Base-by-base conservation (phyloP, 2,888 invertebrate genomes). In the Diabrotica balteata region DNA sequence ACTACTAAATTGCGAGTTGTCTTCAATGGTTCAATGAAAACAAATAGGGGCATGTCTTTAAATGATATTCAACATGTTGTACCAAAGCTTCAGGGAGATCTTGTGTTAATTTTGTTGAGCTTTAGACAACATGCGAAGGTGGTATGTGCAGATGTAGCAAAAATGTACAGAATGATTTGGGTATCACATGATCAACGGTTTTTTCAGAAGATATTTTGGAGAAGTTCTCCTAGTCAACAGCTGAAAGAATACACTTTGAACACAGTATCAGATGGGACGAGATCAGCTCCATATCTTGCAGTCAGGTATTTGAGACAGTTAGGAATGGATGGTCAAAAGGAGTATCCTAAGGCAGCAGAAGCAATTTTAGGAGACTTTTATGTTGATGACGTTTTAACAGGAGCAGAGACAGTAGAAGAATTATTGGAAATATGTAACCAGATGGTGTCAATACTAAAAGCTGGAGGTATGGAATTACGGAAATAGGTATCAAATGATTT, bases 1-100 rank as follows among this genome's bases (percentile, higher is more conserved):
- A 72, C 72, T 8, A 72, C 67, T 4, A 69, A 72, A 63, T 17
- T 73, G 17, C 51, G 73, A 47, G 55, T 57, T 3, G 42, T 55
- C 61, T 50, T 50, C 9, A n/a, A 6, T 9, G n/a, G 69, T 32
- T 59, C 70, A 22, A 63, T 54, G 54, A n/a, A n/a, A n/a, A 65
- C 67, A 7, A 63, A 60, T 55, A 64, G 54, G 3, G 70, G 73
- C 9, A 8, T 58, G n/a, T 72, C 73, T 10, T 57, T 73, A 5
- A 75, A 72, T 63, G 57, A 72, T 32, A 53, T 59, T 5, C 66
- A 63, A 54, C 44, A 61, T n/a, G 47, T 63, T 7, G 73, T 72
- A 9, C 73, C 70, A 4, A 58, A 63, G 10, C 44, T 72, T 7
- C 72, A 73, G 54, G 17, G 55, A 8, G 67, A 70, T 49, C 43